A percentile compares a stretch with the other conserved stretches of the same genome.
Conservation (phyloP, 2,888 invertebrate species). For the Furcula furcula region DNA sequence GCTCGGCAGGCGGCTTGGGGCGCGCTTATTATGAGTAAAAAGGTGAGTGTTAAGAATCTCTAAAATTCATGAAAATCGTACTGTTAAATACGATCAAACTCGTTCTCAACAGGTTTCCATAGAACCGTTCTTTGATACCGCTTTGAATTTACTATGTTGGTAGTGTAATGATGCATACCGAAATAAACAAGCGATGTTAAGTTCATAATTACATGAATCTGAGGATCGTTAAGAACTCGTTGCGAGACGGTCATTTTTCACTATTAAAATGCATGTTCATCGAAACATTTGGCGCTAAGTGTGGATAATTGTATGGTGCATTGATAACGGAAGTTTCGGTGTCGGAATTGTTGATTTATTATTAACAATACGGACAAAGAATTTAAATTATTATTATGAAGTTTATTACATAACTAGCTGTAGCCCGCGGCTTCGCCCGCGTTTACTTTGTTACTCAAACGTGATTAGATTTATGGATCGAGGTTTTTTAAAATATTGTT, state of each 20-base stretch:
- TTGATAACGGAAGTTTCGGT: conserved; percentile 57
- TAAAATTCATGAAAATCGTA: no score
- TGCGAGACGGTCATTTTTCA: conserved; percentile 58
- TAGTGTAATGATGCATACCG: conserved; percentile 41
- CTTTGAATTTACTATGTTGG: conserved; percentile 36
- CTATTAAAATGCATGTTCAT: conserved; percentile 57
- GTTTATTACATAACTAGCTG: no score
- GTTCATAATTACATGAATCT: conserved; percentile 62
- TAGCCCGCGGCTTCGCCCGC: no score
- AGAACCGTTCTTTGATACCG: conserved; percentile 49
- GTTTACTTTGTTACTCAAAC: no score
- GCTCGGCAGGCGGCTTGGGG: no score
- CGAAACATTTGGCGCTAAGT: conserved; percentile 47
- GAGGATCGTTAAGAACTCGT: conserved; percentile 49
- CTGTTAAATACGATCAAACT: conserved; percentile 16
- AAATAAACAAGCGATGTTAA: conserved; percentile 56
- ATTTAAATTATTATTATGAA: no score
- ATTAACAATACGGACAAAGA: no score
- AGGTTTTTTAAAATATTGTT: no score
- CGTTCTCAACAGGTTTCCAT: conserved; percentile 28
- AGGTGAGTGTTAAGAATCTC: no score
- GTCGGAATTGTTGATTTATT: conserved; percentile 36
- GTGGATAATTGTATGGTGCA: conserved; percentile 51
- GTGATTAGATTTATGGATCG: no score
- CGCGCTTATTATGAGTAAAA: no score